Base-by-base conservation (phyloP, 1,140 invertebrate genomes). In the Rhynchophorus ferrugineus region DNA sequence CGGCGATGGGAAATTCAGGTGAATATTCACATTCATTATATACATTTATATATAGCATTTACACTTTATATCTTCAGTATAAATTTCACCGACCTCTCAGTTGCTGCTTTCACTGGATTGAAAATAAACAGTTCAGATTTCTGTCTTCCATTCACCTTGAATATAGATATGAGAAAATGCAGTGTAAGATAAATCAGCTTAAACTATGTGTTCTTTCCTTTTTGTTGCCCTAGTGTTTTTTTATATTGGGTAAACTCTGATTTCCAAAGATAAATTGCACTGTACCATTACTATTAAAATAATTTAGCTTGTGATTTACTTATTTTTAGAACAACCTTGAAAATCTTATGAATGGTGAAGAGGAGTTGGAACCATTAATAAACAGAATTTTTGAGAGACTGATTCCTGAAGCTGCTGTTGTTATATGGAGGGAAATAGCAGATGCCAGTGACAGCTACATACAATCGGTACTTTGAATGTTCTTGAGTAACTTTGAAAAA, bases 281-380 rank as follows among this genome's bases (percentile, higher is more conserved):
- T n/a, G n/a, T n/a, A n/a, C n/a, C n/a, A n/a, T n/a, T n/a, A n/a
- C n/a, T n/a, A n/a, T n/a, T n/a, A n/a, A n/a, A n/a, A n/a, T n/a
- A n/a, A n/a, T n/a, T n/a, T n/a, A n/a, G n/a, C n/a, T n/a, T n/a
- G n/a, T n/a, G n/a, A n/a, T n/a, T n/a, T n/a, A n/a, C n/a, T 6
- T 11, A 29, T 37, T 52, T 52, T 21, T 36, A 52, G 49, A 52
- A 19, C 19, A n/a, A 52, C 19, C 44, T 44, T 37, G 20, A n/a
- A 21, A 18, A 52, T 18, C 39, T 52, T 13, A 52, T 52, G 49
- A 21, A 52, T 37, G 49, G 49, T n/a, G 49, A 52, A 21, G 33
- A 36, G 8, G 49, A 52, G 3, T 11, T 52, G 5, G 29, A 38
- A n/a, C 49, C 49, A 45, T 44, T 52, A 24, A n/a, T 52, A 35